phyloP scores from a whole-genome alignment of 2,113 vertebrate genomes.

The rabbit (Oryctolagus cuniculus) region DNA sequence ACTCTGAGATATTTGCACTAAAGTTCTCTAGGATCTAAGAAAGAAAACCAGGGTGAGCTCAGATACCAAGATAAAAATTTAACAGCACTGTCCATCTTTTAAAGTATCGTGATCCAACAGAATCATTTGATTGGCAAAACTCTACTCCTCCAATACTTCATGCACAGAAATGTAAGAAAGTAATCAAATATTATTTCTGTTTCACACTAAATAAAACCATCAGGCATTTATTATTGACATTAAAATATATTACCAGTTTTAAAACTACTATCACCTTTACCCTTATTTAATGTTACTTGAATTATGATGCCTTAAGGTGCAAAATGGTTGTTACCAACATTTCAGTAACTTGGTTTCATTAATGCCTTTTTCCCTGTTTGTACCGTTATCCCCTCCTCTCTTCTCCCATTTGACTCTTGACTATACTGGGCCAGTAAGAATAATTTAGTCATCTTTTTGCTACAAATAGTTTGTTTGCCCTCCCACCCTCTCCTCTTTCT shows the following conservation, averaged over 20 bases:
- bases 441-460: neutral
- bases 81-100: neutral
- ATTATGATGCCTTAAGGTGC: neutral
- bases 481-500: neutral
- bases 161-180: constrained; percentile 21
- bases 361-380: neutral
- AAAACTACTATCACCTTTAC: neutral
- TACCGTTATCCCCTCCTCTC: neutral
- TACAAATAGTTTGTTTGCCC: neutral
- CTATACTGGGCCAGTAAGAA: neutral
- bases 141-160: neutral
- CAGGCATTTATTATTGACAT: neutral
- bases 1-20: neutral
- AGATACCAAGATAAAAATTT: neutral
- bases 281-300: neutral
- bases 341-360: neutral
- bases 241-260: neutral
- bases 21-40: neutral
- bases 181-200: neutral
- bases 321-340: neutral
- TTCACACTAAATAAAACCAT: neutral
- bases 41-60: neutral
- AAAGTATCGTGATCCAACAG: neutral
- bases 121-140: neutral
- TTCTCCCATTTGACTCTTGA: neutral